Evolutionary conservation across 1,140 invertebrate species (phyloP).

Genomic region (Drosophila kikkawai): DNA sequence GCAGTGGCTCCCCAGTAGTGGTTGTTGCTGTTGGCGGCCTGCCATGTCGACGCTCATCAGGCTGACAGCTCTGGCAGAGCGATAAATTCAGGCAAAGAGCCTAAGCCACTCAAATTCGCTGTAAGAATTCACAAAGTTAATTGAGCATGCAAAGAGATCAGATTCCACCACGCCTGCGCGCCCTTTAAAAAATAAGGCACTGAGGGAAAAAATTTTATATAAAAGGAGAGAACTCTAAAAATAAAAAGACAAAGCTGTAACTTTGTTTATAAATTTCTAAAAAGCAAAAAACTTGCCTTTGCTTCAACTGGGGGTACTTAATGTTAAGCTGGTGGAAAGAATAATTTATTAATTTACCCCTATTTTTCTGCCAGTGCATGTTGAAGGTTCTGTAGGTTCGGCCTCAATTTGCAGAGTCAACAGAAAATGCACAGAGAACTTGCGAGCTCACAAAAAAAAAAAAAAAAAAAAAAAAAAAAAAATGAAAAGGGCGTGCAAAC

Average conservation of each 20-base stretch:
- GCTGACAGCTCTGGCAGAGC: constrained; percentile 72
- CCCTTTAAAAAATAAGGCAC: constrained; percentile 33
- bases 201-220: too few relatives aligned
- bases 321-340: too few relatives aligned
- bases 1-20: constrained; percentile 30
- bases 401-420: constrained; percentile 58
- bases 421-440: constrained; percentile 58
- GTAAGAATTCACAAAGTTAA: constrained; percentile 63
- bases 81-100: constrained; percentile 58
- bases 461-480: neutral
- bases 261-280: neutral
- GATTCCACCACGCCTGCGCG: constrained; percentile 55
- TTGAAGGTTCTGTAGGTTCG: constrained; percentile 7
- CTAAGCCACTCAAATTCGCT: constrained; percentile 30
- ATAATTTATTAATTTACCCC: neutral
- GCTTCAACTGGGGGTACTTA: neutral
- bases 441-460: constrained; percentile 29
- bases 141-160: constrained; percentile 79
- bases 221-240: neutral
- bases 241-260: neutral
- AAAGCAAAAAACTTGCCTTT: neutral
- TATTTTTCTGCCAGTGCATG: neutral
- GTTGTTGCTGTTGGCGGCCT: constrained; percentile 45
- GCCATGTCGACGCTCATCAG: constrained; percentile 77
- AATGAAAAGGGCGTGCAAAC: neutral